Conservation (phyloP, 2,888 invertebrate genomes). For the Perizoma flavofasciatum region DNA sequence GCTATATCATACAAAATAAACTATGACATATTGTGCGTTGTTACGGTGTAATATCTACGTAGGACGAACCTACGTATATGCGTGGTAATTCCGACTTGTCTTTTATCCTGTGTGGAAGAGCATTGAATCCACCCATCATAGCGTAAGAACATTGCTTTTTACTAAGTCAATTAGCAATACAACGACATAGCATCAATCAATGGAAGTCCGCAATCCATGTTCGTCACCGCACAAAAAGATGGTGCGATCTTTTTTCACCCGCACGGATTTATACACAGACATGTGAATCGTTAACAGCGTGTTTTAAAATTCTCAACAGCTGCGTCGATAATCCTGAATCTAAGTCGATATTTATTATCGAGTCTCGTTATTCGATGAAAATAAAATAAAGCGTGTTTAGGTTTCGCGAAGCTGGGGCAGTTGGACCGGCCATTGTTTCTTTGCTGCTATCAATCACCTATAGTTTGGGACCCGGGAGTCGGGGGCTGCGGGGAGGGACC, state of each 20-base stretch:
- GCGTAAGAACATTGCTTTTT: constrained; percentile 28
- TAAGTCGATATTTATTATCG: constrained; percentile 76
- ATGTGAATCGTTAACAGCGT: constrained; percentile 50
- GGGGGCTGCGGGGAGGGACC: constrained; percentile 53
- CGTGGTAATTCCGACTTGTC: too few relatives aligned
- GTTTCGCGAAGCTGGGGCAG: constrained; percentile 74
- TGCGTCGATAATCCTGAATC: constrained; percentile 68
- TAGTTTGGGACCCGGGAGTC: constrained; percentile 57
- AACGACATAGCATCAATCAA: constrained; percentile 37
- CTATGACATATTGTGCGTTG: too few relatives aligned
- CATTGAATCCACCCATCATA: constrained; percentile 15
- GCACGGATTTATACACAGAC: constrained; percentile 40
- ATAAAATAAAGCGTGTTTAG: constrained; percentile 83
- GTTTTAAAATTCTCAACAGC: constrained; percentile 63
- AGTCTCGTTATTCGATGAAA: constrained; percentile 75
- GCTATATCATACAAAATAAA: too few relatives aligned
- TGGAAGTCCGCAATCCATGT: constrained; percentile 30
- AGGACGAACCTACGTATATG: too few relatives aligned
- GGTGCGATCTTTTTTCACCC: constrained; percentile 38
- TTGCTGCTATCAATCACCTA: constrained; percentile 78
- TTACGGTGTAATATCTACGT: too few relatives aligned
- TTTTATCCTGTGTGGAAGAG: too few relatives aligned
- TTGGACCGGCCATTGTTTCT: constrained; percentile 79
- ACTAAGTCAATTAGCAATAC: constrained; percentile 36
- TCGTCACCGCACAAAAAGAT: constrained; percentile 36